phyloP scores from a whole-genome alignment of 2,797 vertebrate genomes.

The Tauraco hartlaubi region DNA sequence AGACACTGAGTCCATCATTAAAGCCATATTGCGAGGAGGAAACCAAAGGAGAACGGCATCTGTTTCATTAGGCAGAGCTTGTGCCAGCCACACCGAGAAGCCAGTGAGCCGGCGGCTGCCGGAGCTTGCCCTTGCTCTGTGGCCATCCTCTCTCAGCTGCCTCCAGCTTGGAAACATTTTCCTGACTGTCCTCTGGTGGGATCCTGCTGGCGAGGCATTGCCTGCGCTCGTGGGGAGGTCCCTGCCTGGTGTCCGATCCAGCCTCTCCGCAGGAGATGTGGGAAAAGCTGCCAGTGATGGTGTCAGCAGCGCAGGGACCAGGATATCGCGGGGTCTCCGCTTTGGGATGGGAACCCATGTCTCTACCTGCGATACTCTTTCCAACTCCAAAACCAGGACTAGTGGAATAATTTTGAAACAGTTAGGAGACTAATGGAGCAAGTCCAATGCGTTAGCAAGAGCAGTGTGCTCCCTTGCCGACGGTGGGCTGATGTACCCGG shows the following conservation, averaged over 20 bases:
- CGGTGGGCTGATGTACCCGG: not conserved
- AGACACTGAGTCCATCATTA: not conserved
- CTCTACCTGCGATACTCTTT: not conserved
- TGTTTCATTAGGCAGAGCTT: not conserved
- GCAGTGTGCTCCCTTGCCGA: not conserved
- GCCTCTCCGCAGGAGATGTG: rapidly evolving
- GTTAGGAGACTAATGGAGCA: not conserved
- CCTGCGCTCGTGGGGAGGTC: not conserved
- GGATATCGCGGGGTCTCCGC: rapidly evolving
- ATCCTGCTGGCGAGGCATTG: not conserved
- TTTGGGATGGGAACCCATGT: not conserved
- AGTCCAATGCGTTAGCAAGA: not conserved
- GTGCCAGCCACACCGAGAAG: not conserved
- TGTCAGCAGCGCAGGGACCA: not conserved
- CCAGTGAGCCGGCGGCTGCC: not conserved
- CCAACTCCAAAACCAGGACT: not conserved
- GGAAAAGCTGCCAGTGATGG: rapidly evolving
- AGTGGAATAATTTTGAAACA: not conserved
- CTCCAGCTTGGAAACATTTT: not conserved
- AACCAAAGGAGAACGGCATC: not conserved
- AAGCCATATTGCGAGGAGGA: not conserved
- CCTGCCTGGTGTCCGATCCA: not conserved
- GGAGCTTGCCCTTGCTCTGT: not conserved
- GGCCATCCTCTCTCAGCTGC: not conserved
- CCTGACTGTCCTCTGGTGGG: not conserved